phyloP scores from a whole-genome alignment of 2,888 invertebrate genomes.

The Cotesia congregata region DNA sequence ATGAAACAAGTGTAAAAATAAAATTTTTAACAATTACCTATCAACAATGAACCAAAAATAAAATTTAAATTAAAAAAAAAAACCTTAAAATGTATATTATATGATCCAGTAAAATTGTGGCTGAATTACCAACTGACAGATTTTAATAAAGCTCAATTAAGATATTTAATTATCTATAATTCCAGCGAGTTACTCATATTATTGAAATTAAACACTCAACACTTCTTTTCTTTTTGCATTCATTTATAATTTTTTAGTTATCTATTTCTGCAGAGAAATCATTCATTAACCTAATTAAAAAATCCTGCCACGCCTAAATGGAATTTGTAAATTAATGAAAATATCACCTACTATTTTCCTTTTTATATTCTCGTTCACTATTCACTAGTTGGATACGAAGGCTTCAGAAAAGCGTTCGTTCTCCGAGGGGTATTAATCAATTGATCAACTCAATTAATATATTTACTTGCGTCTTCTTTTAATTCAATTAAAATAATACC shows the following conservation, averaged over 20 bases:
- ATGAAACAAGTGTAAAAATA: not conserved
- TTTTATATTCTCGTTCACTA: not conserved
- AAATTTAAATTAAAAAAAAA: not conserved
- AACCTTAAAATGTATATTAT: not conserved
- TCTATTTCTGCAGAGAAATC: not conserved
- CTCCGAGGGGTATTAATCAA: not conserved
- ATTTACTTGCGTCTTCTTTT: not conserved
- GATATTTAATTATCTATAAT: not conserved
- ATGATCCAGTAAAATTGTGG: not conserved
- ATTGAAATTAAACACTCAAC: not conserved
- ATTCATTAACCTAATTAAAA: conserved; percentile 18
- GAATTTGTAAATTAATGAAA: not conserved
- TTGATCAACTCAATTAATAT: not conserved
- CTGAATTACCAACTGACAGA: not conserved
- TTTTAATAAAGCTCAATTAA: not conserved
- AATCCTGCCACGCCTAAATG: not conserved
- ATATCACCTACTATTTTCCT: not conserved
- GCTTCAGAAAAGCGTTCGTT: not conserved
- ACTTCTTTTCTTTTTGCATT: not conserved
- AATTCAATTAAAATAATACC: not conserved
- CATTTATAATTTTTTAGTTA: not conserved
- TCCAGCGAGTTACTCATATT: not conserved
- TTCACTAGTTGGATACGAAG: not conserved
- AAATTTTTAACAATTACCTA: too few relatives aligned
- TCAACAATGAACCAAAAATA: not conserved